A percentile compares a stretch with the other conserved stretches of the same genome.
phyloP scores from a whole-genome alignment of 2,113 vertebrate genomes.

The Nymphicus hollandicus region DNA sequence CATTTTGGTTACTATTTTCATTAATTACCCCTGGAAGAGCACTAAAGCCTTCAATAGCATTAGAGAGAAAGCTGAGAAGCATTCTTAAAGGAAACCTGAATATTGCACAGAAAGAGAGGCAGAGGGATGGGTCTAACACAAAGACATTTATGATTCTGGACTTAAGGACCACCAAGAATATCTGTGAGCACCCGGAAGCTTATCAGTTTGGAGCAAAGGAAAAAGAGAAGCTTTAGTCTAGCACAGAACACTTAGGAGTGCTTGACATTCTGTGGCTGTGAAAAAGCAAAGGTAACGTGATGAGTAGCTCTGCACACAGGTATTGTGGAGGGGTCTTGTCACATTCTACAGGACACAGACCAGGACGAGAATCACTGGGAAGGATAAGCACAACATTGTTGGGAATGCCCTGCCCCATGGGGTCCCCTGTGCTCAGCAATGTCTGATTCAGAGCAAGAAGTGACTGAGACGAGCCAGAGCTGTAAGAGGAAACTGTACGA shows the following conservation, averaged over 20 bases:
- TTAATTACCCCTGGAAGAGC: neutral
- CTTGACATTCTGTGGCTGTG: neutral
- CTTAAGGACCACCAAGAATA: neutral
- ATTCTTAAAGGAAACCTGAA: neutral
- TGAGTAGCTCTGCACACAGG: neutral
- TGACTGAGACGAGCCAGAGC: neutral
- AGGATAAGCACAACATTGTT: rapidly evolving
- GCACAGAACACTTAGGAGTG: neutral
- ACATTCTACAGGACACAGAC: neutral
- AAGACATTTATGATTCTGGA: neutral
- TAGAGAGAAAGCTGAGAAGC: neutral
- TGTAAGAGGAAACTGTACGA: neutral
- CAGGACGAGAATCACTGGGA: neutral
- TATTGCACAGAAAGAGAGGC: neutral
- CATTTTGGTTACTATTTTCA: neutral
- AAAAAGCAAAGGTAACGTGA: neutral
- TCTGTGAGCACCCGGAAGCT: neutral
- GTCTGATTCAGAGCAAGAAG: neutral
- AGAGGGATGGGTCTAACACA: neutral
- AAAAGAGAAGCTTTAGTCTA: neutral
- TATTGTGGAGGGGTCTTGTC: neutral
- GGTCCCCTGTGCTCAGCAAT: neutral
- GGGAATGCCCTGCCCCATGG: neutral
- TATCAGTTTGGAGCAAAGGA: neutral
- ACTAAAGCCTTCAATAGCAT: neutral